These are phyloP conservation scores for Hesperia comma DNA, from an alignment of 2,888 invertebrate genomes.

Conservation along the genomic window DNA sequence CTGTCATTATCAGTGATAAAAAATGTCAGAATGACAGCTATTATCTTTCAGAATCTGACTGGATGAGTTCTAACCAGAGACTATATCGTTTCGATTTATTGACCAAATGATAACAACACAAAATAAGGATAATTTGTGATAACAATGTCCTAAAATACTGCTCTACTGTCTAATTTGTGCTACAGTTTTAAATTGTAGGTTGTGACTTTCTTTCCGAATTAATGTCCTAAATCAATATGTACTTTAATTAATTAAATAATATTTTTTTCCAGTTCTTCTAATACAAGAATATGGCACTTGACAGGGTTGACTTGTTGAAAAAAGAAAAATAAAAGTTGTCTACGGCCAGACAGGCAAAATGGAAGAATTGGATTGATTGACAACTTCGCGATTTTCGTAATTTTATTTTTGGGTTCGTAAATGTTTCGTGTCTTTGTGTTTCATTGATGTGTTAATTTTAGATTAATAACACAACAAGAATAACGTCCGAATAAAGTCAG, in stretches of 20 bases:
- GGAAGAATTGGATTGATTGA: constrained; percentile 79
- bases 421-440: constrained; percentile 62
- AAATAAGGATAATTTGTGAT: no score
- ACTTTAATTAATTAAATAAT: background rate
- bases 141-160: no score
- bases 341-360: constrained; percentile 76
- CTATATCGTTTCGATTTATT: no score
- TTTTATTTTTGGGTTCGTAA: constrained; percentile 75
- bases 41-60: no score
- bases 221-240: background rate
- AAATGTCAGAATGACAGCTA: no score
- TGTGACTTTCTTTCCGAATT: background rate
- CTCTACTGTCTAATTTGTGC: no score
- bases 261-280: background rate
- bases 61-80: no score
- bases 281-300: background rate
- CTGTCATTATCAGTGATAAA: background rate
- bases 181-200: no score
- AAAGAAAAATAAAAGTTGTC: constrained; percentile 51
- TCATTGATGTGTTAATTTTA: constrained; percentile 51
- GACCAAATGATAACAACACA: no score
- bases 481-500: constrained; percentile 44
- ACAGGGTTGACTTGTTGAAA: background rate
- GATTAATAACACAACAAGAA: constrained; percentile 46
- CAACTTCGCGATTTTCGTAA: constrained; percentile 78